Evolutionary conservation across 2,888 invertebrate genomes (phyloP), one percentile per base, ranked within the genome.

Genomic region (Drosophila emarginata): DNA sequence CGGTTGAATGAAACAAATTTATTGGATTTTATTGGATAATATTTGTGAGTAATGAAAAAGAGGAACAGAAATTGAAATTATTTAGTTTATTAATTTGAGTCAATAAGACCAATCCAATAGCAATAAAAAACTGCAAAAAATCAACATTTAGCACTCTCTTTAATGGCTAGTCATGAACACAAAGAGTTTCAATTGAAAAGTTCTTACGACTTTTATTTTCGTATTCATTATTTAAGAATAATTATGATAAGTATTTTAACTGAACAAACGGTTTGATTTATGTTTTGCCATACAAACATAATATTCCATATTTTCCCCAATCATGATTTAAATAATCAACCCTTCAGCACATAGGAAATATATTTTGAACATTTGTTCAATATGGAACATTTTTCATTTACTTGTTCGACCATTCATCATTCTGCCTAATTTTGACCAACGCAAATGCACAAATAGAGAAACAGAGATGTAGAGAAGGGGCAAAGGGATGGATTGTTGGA

Each of bases 361-460:
- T 18, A 21, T 45, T 74, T 18, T 14, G 32, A 37, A 14, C 15
- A n/a, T 56, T 60, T 28, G 4, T 11, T 18, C 12, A 54, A 54
- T 54, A 45, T 11, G 15, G 12, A 36, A 32, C 40, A 45, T 53
- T 53, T 53, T 53, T 18, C 32, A 53, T 53, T 53, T 53, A 32
- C 32, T 53, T 5, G 32, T n/a, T 12, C 15, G 15, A 5, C 36
- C 77, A 67, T 72, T 72, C 64, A 79, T 72, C 69, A 64, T 54
- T 69, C 37, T 15, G 40, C 12, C 65, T 37, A 67, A 66, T 66
- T 63, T 18, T 50, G 66, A 59, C 45, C 45, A 45, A 45, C 45
- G 21, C 21, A 45, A 45, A 45, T 45, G 45, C 50, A 39, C 32
- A 36, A 5, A 32, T 15, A 18, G 21, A 37, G 21, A 39, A 58